These are phyloP conservation scores for Andrena hattorfiana DNA, from an alignment of 2,888 invertebrate species.

Conservation along the genomic window DNA sequence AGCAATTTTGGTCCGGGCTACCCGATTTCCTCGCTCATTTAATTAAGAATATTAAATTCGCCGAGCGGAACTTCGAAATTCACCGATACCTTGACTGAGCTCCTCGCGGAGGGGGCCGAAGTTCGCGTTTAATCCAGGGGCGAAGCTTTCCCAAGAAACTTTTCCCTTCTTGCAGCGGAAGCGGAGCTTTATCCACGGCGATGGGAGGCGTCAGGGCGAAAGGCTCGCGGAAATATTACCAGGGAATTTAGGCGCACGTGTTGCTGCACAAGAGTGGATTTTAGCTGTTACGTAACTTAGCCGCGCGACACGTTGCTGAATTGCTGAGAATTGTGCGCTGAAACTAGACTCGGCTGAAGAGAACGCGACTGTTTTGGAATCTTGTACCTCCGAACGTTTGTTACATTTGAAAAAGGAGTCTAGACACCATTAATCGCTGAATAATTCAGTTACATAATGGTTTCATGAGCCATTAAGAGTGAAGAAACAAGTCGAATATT, in stretches of 20 bases:
- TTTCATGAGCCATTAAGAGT: too few species aligned
- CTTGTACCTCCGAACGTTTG: background rate
- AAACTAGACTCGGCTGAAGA: background rate
- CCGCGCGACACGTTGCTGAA: background rate
- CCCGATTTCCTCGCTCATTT: background rate
- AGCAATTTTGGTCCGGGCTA: background rate
- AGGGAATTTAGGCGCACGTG: constrained; percentile 28
- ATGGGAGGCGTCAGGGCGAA: constrained; percentile 14
- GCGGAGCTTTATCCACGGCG: constrained; percentile 25
- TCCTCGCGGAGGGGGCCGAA: constrained; percentile 7
- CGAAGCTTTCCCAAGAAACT: constrained; percentile 25
- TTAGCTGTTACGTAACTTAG: constrained; percentile 7
- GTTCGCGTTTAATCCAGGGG: constrained; percentile 40
- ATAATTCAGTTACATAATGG: too few species aligned
- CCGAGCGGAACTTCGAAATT: constrained; percentile 42
- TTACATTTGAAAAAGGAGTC: too few species aligned
- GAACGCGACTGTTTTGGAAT: background rate
- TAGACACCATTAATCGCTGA: too few species aligned
- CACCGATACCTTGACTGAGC: constrained; percentile 28
- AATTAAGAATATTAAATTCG: constrained; percentile 43
- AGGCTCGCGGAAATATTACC: constrained; percentile 21
- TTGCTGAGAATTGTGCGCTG: constrained; percentile 2
- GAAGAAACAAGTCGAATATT: background rate
- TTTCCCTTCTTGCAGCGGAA: constrained; percentile 14
- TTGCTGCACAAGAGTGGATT: constrained; percentile 25